Evolutionary conservation across 2,113 vertebrate species (phyloP).

Genomic region (Edolisoma coerulescens): DNA sequence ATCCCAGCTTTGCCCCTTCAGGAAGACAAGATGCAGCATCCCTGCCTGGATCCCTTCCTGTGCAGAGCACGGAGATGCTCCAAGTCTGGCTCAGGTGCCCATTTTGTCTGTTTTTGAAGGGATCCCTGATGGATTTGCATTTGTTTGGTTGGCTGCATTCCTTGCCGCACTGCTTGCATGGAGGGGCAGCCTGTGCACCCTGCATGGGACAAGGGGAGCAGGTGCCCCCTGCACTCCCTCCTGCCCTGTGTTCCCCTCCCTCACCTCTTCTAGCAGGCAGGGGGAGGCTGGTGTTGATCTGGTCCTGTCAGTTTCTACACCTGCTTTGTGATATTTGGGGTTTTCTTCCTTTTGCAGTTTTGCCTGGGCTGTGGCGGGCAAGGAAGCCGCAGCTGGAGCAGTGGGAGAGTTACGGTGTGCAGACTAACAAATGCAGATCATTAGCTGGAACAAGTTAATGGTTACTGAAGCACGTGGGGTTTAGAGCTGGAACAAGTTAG

Average conservation of each 20-base stretch:
- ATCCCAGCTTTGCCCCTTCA: not conserved
- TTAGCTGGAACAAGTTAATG: conserved; percentile 39
- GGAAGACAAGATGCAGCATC: not conserved
- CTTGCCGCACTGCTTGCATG: not conserved
- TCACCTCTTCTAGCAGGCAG: not conserved
- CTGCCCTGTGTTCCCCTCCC: not conserved
- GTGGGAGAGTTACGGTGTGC: not conserved
- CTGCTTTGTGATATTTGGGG: not conserved
- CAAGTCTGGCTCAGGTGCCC: not conserved
- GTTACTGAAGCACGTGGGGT: conserved; percentile 4
- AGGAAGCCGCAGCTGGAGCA: not conserved
- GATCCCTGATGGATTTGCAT: not conserved
- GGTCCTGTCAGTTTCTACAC: not conserved
- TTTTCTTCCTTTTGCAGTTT: not conserved
- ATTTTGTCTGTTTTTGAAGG: not conserved
- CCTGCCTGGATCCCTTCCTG: not conserved
- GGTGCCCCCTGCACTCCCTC: not conserved
- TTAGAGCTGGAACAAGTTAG: conserved; percentile 32
- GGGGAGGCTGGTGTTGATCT: not conserved
- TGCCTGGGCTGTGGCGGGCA: not conserved
- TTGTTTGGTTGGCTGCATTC: not conserved
- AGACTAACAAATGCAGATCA: not conserved
- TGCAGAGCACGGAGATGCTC: not conserved
- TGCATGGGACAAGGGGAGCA: rapidly evolving
- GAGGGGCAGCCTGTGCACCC: not conserved